phyloP scores from a whole-genome alignment of 92 coral and sea anemone genomes.

The Phenganax stokvisi region DNA sequence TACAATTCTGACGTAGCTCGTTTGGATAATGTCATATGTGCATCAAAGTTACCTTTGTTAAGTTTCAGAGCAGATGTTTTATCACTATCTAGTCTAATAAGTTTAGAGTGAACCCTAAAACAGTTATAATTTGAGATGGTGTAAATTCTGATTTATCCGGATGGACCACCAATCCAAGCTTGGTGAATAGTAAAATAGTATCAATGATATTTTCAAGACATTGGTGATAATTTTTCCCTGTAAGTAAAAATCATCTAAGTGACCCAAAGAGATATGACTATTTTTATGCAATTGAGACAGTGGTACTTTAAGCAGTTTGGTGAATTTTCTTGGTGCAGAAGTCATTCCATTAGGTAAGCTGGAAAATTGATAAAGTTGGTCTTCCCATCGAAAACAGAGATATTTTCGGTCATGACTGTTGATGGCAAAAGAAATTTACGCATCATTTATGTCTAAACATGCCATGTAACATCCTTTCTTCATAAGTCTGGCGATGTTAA shows the following conservation, averaged over 20 bases:
- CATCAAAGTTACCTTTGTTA: too few species aligned
- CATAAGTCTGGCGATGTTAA: neutral
- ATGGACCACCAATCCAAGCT: neutral
- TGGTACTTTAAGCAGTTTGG: neutral
- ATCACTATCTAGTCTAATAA: neutral
- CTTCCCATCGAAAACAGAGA: slow-evolving; percentile 4
- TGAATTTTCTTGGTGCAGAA: neutral
- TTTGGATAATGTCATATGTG: too few species aligned
- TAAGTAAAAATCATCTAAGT: neutral
- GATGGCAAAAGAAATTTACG: neutral
- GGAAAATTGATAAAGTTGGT: neutral
- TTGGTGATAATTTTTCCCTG: neutral
- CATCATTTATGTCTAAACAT: neutral
- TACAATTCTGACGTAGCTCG: too few species aligned
- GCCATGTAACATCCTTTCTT: neutral
- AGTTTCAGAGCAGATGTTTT: too few species aligned
- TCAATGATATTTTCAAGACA: neutral
- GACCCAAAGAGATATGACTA: neutral
- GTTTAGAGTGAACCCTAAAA: neutral
- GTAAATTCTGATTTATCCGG: neutral
- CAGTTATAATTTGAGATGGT: neutral
- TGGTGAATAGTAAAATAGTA: neutral
- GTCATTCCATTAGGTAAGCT: neutral
- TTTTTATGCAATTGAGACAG: neutral
- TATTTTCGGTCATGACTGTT: neutral